Evolutionary conservation across 37 sponge, comb jelly and placozoan genomes (phyloP).

Genomic region (Ephydatia muelleri): DNA sequence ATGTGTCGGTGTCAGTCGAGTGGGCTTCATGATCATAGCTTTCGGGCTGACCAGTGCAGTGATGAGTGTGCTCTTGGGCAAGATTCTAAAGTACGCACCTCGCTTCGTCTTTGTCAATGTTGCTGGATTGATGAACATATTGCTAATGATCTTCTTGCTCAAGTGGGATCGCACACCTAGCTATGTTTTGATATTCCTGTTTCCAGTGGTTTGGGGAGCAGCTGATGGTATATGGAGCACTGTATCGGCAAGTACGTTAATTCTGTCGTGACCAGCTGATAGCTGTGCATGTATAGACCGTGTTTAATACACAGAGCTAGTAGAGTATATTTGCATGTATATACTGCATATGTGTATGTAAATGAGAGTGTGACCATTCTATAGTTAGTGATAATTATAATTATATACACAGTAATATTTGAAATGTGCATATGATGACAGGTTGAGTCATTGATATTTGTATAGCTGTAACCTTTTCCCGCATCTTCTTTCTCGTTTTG

Average conservation of each 20-base stretch:
- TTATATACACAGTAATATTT: too few relatives aligned
- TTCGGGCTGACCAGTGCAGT: conserved; percentile 43
- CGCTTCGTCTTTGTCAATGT: conserved; percentile 17
- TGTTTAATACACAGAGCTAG: not conserved
- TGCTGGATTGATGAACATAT: conserved; percentile 9
- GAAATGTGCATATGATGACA: too few relatives aligned
- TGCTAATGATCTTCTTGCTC: conserved; percentile 42
- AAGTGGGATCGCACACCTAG: conserved; percentile 56
- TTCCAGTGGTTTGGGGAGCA: conserved; percentile 48
- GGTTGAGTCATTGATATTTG: too few relatives aligned
- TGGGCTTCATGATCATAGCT: conserved; percentile 42
- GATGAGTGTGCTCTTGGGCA: conserved; percentile 13
- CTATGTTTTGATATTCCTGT: conserved; percentile 36
- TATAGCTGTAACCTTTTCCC: too few relatives aligned
- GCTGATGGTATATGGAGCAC: conserved; percentile 60
- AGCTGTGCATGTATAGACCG: not conserved
- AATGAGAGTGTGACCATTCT: too few relatives aligned
- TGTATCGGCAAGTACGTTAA: conserved; percentile 50
- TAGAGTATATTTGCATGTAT: too few relatives aligned
- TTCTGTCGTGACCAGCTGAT: too few relatives aligned
- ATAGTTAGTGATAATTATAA: too few relatives aligned
- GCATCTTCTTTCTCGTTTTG: too few relatives aligned
- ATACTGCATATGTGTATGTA: too few relatives aligned
- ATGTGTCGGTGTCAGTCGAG: conserved; percentile 58
- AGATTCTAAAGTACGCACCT: conserved; percentile 43